Evolutionary conservation across 2,888 invertebrate genomes (phyloP), one percentile per base, ranked within the genome.

Genomic region (Sycophila texana): DNA sequence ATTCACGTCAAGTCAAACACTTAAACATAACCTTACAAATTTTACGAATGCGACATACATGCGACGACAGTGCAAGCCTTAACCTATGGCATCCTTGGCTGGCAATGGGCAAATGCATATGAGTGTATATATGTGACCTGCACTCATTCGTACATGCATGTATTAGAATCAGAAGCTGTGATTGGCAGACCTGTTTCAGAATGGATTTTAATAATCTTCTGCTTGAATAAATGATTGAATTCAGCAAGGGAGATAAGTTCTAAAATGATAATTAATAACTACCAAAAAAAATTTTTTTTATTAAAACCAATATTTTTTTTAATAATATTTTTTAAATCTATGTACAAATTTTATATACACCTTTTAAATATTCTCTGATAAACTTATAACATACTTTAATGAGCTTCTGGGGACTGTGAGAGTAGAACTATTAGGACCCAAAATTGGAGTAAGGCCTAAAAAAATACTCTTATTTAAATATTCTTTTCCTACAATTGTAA

Each of bases 381-480:
- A 51, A 20, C 67, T 1, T 22, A 57, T 47, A 53, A 72, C 18
- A 58, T 30, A 51, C 16, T 57, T 85, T 84, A 90, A 77, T 87
- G 90, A 20, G 86, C 89, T 51, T 90, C 90, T 55, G 90, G 90
- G 30, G 90, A 89, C 72, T 90, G 88, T 4, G 88, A 89, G 22
- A 90, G 81, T 3, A 90, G 86, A 0, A 90, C 89, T 60, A 90
- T 81, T 4, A 90, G 79, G 60, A 90, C 89, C 90, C 90, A 90
- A 74, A 90, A 89, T 80, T 90, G 90, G 49, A 90, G 86, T 70
- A 90, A 82, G 71, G 86, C 88, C 90, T 90, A 83, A 49, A 81
- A 74, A 65, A 73, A n/a, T 72, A 39, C 18, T 78, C 22, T 71
- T 57, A 65, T 20, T 70, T 55, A 30, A 1, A 18, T 57, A 58